Conservation (phyloP, 30 jellyfish, hydroid and myxozoan species). For the Morbakka virulenta region DNA sequence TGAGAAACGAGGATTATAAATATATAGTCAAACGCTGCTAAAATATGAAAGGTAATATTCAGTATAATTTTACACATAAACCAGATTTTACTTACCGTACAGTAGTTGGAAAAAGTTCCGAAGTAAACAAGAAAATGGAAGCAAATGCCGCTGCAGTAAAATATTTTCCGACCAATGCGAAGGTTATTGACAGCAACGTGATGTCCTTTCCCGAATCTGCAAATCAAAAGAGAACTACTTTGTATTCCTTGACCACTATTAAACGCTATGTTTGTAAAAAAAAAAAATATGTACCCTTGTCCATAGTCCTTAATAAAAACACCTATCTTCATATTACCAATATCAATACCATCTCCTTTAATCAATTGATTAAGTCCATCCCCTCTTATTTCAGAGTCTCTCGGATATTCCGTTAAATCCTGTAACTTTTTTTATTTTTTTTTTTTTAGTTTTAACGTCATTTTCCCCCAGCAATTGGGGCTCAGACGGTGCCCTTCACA, state of each 20-base stretch:
- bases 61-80: too few relatives aligned
- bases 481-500: too few relatives aligned
- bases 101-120: conserved; percentile 81
- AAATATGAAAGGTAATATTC: too few relatives aligned
- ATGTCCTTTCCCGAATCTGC: conserved; percentile 61
- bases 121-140: conserved; percentile 76
- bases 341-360: neutral
- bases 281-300: neutral
- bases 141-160: conserved; percentile 83
- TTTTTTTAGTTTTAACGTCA: too few relatives aligned
- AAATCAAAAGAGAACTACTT: neutral
- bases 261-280: neutral
- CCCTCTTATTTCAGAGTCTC: too few relatives aligned
- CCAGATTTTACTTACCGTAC: conserved; percentile 58
- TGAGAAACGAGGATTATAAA: too few relatives aligned
- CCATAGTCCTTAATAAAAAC: neutral
- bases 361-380: too few relatives aligned
- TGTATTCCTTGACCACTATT: neutral
- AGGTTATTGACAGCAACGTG: conserved; percentile 38
- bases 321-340: neutral
- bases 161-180: conserved; percentile 78
- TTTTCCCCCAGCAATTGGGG: too few relatives aligned
- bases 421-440: too few relatives aligned
- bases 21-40: too few relatives aligned
- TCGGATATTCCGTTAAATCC: too few relatives aligned